Evolutionary conservation across 1,140 invertebrate species (phyloP).

Genomic region (Nephila pilipes): DNA sequence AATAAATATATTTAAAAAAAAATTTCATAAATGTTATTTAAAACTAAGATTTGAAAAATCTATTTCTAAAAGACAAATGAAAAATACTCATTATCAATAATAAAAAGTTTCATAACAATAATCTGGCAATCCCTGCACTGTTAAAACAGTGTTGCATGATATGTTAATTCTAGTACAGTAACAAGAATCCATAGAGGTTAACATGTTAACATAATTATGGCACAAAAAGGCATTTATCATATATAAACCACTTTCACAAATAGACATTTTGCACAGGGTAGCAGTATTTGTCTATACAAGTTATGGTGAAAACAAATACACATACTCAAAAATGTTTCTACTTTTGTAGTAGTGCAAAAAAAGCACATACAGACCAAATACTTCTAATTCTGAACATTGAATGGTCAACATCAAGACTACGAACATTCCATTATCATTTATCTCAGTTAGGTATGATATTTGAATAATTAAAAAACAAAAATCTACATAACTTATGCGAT

Average conservation of each 20-base stretch:
- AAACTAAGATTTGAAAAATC: no score
- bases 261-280: not conserved
- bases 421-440: conserved; percentile 15
- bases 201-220: conserved; percentile 69
- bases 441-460: not conserved
- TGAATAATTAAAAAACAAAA: not conserved
- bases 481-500: not conserved
- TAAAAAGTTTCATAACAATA: not conserved
- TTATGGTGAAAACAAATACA: not conserved
- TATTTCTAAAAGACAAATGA: no score
- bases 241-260: conserved; percentile 46
- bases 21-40: not conserved
- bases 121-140: conserved; percentile 73
- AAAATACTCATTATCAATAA: no score
- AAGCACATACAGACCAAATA: not conserved
- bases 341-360: not conserved
- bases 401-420: not conserved
- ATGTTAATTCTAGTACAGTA: conserved; percentile 76
- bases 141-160: conserved; percentile 75
- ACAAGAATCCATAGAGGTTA: conserved; percentile 67
- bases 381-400: not conserved
- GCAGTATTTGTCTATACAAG: conserved; percentile 5
- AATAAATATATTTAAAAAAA: not conserved
- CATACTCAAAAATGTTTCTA: conserved; percentile 25
- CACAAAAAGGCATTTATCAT: conserved; percentile 73